Conservation (phyloP, 2,888 invertebrate species). For the Andrena minutula region DNA sequence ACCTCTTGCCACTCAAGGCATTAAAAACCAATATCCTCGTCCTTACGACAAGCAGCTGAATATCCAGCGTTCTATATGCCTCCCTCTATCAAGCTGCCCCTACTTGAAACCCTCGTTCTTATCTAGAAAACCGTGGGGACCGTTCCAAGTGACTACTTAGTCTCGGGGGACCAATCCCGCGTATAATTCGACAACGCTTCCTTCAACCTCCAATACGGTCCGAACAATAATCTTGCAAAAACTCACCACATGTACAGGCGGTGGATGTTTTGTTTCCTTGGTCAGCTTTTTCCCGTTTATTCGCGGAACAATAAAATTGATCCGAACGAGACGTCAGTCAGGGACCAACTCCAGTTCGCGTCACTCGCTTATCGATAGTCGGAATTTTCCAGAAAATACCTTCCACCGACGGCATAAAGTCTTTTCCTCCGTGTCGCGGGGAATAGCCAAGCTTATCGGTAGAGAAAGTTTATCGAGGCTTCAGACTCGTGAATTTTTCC, state of each 20-base stretch:
- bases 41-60: background rate
- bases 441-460: conserved; percentile 49
- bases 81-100: background rate
- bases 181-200: conserved; percentile 28
- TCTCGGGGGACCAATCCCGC: background rate
- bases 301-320: conserved; percentile 38
- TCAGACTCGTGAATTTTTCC: conserved; percentile 52
- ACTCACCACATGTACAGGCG: background rate
- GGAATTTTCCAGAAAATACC: conserved; percentile 53
- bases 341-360: background rate
- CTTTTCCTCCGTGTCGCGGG: conserved; percentile 13
- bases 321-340: background rate
- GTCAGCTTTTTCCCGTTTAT: background rate
- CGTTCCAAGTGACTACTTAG: conserved; percentile 11
- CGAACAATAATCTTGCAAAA: conserved; percentile 40
- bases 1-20: too few relatives aligned
- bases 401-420: conserved; percentile 32
- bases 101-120: background rate
- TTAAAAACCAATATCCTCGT: background rate
- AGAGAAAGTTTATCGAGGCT: conserved; percentile 54
- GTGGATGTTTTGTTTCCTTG: background rate
- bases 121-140: background rate
- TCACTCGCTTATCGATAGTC: conserved; percentile 16
- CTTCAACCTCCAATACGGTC: conserved; percentile 1
- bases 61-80: background rate